A percentile compares a stretch with the other conserved stretches of the same genome.
Evolutionary conservation across 2,113 vertebrate genomes (phyloP).

Genomic region (Ctenodactylus gundi): DNA sequence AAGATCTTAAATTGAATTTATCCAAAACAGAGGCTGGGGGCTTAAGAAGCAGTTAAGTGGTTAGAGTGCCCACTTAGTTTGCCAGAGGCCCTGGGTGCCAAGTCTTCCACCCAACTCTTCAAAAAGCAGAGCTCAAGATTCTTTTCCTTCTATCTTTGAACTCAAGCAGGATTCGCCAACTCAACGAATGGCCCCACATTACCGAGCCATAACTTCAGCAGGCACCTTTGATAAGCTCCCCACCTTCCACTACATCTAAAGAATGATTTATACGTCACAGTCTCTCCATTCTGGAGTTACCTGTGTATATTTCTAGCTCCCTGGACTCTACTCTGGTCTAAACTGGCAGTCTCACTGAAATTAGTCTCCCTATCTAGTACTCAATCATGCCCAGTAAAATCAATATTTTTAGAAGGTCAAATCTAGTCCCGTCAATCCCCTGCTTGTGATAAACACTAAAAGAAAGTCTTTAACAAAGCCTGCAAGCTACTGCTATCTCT

Average conservation of each 20-base stretch:
- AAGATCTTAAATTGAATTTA: slow-evolving; percentile 10
- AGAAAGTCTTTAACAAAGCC: not conserved
- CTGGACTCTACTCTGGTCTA: not conserved
- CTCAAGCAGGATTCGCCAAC: not conserved
- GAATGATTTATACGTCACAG: not conserved
- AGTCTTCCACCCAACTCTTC: not conserved
- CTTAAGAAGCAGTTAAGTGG: not conserved
- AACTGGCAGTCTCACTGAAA: not conserved
- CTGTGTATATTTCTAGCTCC: not conserved
- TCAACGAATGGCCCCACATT: not conserved
- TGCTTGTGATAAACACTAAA: not conserved
- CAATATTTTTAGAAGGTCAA: slow-evolving; percentile 13
- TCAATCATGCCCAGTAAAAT: not conserved
- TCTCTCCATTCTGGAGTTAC: not conserved
- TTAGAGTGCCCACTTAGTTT: not conserved
- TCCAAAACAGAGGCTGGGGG: not conserved
- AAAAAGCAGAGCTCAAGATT: slow-evolving; percentile 9
- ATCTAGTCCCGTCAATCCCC: not conserved
- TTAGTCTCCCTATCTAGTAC: not conserved
- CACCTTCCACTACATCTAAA: not conserved
- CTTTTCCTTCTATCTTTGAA: not conserved
- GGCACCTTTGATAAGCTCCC: not conserved
- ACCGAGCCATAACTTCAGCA: slow-evolving; percentile 3
- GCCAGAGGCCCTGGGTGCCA: not conserved
- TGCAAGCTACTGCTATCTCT: not conserved